Evolutionary conservation across 2,888 invertebrate species (phyloP).

Genomic region (Pasiphila rectangulata): DNA sequence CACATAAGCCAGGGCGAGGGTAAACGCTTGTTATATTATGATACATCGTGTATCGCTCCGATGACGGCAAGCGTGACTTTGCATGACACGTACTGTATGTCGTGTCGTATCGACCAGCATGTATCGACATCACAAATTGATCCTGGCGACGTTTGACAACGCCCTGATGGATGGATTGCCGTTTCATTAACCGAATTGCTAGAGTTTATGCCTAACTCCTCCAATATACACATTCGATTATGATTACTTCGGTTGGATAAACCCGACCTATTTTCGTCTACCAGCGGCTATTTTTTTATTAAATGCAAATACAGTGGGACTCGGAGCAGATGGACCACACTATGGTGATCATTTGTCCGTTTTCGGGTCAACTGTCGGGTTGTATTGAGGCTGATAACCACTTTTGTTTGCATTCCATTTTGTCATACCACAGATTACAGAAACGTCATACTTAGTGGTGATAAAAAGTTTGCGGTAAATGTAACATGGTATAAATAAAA

Average conservation of each 20-base stretch:
- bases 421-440: no score
- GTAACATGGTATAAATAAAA: no score
- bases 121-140: conserved; percentile 44
- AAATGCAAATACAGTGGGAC: background rate
- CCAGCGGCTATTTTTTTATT: conserved; percentile 5
- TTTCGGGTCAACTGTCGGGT: no score
- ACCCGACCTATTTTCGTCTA: conserved; percentile 14
- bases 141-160: conserved; percentile 40
- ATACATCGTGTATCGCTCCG: conserved; percentile 15
- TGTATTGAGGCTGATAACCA: no score
- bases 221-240: conserved; percentile 27
- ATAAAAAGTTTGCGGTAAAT: no score
- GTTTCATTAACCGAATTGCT: conserved; percentile 44
- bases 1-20: no score
- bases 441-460: no score
- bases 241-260: conserved; percentile 22
- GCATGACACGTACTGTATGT: conserved; percentile 40
- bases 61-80: conserved; percentile 48
- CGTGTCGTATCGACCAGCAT: conserved; percentile 36
- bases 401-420: background rate
- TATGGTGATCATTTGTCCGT: background rate
- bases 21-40: no score
- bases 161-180: conserved; percentile 47
- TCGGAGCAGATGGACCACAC: background rate
- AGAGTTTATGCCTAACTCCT: conserved; percentile 13